Conservation (phyloP, 2,797 vertebrate species). For the Scyliorhinus canicula region DNA sequence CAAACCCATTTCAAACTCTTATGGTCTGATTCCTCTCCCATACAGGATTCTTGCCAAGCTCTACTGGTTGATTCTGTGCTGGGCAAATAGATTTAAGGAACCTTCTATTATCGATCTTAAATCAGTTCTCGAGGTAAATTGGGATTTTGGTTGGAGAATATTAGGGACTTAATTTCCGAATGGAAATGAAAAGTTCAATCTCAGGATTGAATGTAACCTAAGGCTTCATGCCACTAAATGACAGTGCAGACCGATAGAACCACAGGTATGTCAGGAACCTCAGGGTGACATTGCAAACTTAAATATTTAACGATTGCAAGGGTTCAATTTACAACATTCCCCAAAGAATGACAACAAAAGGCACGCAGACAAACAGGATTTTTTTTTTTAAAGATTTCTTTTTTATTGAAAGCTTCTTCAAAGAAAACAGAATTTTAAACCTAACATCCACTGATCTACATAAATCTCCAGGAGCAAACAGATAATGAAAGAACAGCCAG, state of each 20-base stretch:
- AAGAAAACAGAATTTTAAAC: conserved; percentile 94
- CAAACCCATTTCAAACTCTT: neutral
- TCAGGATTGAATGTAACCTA: neutral
- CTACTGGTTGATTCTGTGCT: neutral
- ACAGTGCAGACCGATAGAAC: neutral
- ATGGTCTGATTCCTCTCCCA: neutral
- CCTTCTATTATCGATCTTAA: neutral
- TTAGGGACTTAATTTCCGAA: neutral
- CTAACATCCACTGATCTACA: conserved; percentile 97
- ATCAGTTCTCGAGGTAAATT: neutral
- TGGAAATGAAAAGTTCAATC: neutral
- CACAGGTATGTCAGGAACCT: neutral
- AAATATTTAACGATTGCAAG: neutral
- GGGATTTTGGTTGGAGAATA: neutral
- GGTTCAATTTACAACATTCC: neutral
- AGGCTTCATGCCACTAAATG: neutral
- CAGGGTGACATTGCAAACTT: neutral
- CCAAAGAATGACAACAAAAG: conserved; percentile 11
- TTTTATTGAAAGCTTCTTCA: conserved; percentile 99
- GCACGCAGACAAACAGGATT: conserved; percentile 15
- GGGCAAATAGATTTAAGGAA: neutral
- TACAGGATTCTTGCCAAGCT: neutral
- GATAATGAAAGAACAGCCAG: conserved; percentile 39
- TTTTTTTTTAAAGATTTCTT: conserved; percentile 63
- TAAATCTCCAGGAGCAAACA: conserved; percentile 66